Base-by-base conservation (phyloP, 2,888 invertebrate genomes). In the Abrostola tripartita region DNA sequence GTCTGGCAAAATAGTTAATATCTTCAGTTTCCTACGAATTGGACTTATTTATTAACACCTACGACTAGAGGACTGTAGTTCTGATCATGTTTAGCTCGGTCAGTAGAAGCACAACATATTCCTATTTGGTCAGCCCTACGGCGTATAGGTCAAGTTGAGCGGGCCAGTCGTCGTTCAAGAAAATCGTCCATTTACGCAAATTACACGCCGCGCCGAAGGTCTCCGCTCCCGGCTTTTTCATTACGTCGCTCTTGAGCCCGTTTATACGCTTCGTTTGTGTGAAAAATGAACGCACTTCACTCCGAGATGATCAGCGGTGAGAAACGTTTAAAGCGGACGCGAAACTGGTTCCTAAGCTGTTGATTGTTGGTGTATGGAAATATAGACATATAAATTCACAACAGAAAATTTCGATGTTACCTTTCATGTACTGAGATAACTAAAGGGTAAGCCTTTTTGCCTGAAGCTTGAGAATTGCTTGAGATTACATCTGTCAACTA, bases 111-210 rank as follows among this genome's bases (percentile, higher is more conserved):
- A 47, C 44, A 14, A 9, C 9, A 14, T 24, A 24, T 14, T 2
- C 24, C 24, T 40, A 14, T 12, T 44, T 14, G 40, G 73, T 24
- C 74, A 69, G 62, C 77, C 87, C 87, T 85, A 85, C 82, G 40
- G 74, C 79, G 79, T 85, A 77, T 84, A 83, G 90, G 90, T 90
- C 90, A 90, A 90, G 90, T 89, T 88, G 88, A 90, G 82, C 89
- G 72, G 72, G 85, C 81, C 74, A 65, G 62, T 65, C 72, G 56
- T 67, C 61, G 65, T 55, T 69, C 70, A 66, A 78, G 82, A 83
- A 84, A 85, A 86, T 84, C 80, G 77, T 80, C 81, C 81, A 82
- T 88, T 85, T 83, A 88, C 83, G 85, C 83, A 85, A 85, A 87
- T 84, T 78, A 74, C 61, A 74, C 75, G 66, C 69, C 60, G 56